Base-by-base conservation (phyloP, 2,888 invertebrate genomes). In the Campoletis raptor region DNA sequence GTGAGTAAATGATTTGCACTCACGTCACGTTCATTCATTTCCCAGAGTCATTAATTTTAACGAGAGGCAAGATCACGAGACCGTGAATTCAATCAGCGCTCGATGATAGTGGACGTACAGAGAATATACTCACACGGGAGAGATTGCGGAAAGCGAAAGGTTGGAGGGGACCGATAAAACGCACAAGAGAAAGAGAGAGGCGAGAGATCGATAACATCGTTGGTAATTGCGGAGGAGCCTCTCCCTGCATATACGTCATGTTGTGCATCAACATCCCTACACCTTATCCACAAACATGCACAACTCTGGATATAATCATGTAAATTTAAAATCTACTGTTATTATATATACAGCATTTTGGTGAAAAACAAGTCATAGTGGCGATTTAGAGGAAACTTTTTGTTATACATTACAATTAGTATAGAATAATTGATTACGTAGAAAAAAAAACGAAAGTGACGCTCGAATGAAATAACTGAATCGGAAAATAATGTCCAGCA, bases 11-110 rank as follows among this genome's bases (percentile, higher is more conserved):
- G 83, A 73, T 84, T 78, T 40, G 74, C 52, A 84, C 61, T 42
- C 81, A 24, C 78, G 78, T 81, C 81, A 81, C 81, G 79, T 79
- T 86, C 78, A 84, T 86, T 86, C 78, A 86, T 86, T 86, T 83
- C 79, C 84, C 81, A 86, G 70, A 84, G 74, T 82, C 81, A 82
- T 86, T 84, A 86, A 86, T 86, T 84, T 86, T 84, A 84, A 86
- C 79, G 84, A 84, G 81, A 74, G 64, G 72, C 84, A 86, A 84
- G 86, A 86, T 86, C 84, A 84, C 81, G 81, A 52, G 70, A 86
- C 84, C 84, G 86, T 84, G 78, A 86, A 83, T 86, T 81, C 74
- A 84, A 86, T 86, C 86, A 84, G 84, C 67, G 84, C 74, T 57
- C 79, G 81, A 84, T 86, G 81, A 86, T 86, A 84, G 77, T 81